A percentile compares a stretch with the other conserved stretches of the same genome.
These are phyloP conservation scores for Leuciscus waleckii DNA, from an alignment of 2,797 vertebrate genomes.

Conservation along the genomic window DNA sequence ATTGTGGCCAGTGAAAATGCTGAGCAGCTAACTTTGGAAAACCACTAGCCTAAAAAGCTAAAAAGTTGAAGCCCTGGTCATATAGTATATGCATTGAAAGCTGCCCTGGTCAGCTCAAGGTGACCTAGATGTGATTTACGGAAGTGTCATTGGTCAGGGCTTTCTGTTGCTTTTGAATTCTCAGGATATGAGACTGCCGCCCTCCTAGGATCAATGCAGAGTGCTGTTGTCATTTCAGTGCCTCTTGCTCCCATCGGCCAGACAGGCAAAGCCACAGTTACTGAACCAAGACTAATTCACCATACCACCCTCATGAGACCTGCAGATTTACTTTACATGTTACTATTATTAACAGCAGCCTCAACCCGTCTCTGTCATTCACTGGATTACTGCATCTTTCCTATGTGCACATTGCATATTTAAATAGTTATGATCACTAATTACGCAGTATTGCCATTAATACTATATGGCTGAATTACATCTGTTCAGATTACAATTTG, in stretches of 20 bases:
- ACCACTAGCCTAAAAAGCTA: too few relatives aligned
- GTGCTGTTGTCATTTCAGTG: conserved; percentile 35
- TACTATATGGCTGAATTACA: background rate
- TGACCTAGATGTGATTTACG: conserved; percentile 6
- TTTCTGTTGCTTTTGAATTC: conserved; percentile 13
- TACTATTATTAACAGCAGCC: conserved; percentile 21
- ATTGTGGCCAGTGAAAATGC: too few relatives aligned
- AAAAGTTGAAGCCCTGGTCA: too few relatives aligned
- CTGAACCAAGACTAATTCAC: background rate
- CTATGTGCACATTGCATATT: background rate
- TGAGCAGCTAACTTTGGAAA: too few relatives aligned
- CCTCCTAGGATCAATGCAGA: conserved; percentile 35
- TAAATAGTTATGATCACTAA: background rate
- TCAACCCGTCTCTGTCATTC: background rate
- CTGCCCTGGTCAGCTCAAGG: background rate
- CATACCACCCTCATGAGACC: background rate
- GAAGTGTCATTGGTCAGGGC: background rate
- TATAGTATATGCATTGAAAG: background rate
- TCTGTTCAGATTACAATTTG: background rate
- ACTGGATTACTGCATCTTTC: background rate
- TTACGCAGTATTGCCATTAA: background rate
- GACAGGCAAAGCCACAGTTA: conserved; percentile 11
- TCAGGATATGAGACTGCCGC: conserved; percentile 2
- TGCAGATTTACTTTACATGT: conserved; percentile 14
- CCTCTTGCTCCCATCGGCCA: conserved; percentile 23